Base-by-base conservation (phyloP, 2,797 vertebrate species). In the Chloroceryle inda region DNA sequence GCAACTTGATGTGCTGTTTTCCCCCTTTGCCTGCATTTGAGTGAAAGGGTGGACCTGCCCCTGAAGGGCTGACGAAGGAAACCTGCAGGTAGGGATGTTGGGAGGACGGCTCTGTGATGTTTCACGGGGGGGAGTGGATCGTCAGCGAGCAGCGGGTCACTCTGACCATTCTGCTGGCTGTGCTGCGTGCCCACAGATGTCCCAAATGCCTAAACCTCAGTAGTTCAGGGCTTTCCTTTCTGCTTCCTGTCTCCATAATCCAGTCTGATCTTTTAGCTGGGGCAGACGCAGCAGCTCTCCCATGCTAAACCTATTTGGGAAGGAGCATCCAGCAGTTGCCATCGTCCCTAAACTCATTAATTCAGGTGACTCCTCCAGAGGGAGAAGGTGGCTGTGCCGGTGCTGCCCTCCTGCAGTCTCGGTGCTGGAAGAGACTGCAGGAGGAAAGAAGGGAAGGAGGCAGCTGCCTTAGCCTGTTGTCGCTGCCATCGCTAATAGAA, bases 381-480 rank as follows among this genome's bases (percentile, higher is more conserved):
- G 56, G 80, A 85, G 44, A 80, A 49, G 56, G 75, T 87, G 61
- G 71, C 88, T 77, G 73, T 91, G 68, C 76, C 35, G 63, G 8
- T 26, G 52, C 18, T 55, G 52, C 68, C 78, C 10, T 72, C 20
- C 81, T 76, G 76, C 29, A 29, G 0, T 73, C 44, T 47, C 38
- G 61, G 8, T 26, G 52, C 18, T 55, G 52, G 52, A 27, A n/a
- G 52, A 10, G 52, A 10, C 52, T 31, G 52, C 29, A 3, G 3
- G 81, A 69, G 89, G 71, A 47, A 73, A 64, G 56, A 67, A 81
- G 89, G 90, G 66, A n/a, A 64, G 35, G 96, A 91, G 94, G 95
- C 96, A 97, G 95, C 96, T 97, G 96, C 19, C 63, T 86, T 85
- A 83, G 83, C 68, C 87, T 73, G 68, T 93, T 92, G 92, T 96